Base-by-base conservation (phyloP, 2,888 invertebrate species). In the Steinernema carpocapsae region DNA sequence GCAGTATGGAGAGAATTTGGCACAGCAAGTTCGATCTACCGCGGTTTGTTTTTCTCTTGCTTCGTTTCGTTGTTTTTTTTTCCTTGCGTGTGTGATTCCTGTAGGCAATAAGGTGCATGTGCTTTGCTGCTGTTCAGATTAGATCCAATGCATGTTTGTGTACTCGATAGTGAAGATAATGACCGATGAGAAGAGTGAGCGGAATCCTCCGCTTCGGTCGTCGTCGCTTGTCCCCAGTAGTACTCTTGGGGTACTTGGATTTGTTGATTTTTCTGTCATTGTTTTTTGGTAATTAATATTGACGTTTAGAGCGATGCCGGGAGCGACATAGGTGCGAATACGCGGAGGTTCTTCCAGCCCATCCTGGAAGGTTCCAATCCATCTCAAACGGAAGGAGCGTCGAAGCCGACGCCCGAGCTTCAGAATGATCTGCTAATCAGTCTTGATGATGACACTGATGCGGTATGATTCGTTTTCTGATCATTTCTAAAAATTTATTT, bases 1-100 rank as follows among this genome's bases (percentile, higher is more conserved):
- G 1, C 83, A 85, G 48, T 85, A 85, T 72, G 81, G 84, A 24
- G 85, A 84, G 45, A 82, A 83, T 72, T 48, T 85, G 32, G 80
- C 82, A 6, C 81, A 82, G 42, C 85, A 85, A 77, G 81, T 86
- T 26, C 77, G 84, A 24, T 76, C 81, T 12, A 78, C 78, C 0
- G 81, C 79, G 74, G 84, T 84, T 64, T 51, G 76, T 79, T 19
- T 64, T 29, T 51, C 24, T 48, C 32, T 72, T 24, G 19, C 19
- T 19, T 32, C 32, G 22, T 24, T 52, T 24, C 24, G 52, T 52
- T 19, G 48, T 48, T n/a, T 17, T 24, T 52, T 7, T 52, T 1
- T 45, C 37, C 24, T 22, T 32, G 4, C 29, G 1, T 73, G 42
- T 17, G 32, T 29, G 56, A 19, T 24, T 56, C 26, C 24, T 24